Evolutionary conservation across 2,888 invertebrate species (phyloP), one percentile per base, ranked within the genome.

Genomic region (Phortica okadai): DNA sequence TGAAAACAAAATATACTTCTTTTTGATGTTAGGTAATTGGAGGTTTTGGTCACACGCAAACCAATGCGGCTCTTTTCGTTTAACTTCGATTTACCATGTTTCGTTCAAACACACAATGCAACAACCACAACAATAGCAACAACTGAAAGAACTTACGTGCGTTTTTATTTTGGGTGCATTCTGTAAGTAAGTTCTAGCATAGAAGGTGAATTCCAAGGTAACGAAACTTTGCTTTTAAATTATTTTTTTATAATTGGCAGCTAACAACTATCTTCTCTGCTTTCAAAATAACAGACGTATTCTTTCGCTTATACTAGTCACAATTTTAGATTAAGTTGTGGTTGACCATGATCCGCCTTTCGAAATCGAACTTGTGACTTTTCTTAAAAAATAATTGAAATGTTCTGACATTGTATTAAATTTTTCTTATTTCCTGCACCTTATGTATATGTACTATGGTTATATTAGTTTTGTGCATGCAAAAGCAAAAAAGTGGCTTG

Each of bases 11-110:
- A 45, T 44, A 69, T 44, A 69, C 67, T n/a, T n/a, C 45, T 69
- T 69, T 69, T 69, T 69, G 67, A 69, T 69, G 67, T 69, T 69
- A 44, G 67, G 67, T 69, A 69, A 69, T 69, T 69, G 67, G 67
- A n/a, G 67, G 67, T 69, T 69, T 45, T 69, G 67, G 67, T 45
- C n/a, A 45, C 67, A 69, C 67, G 67, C 67, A 44, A 69, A 45
- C 45, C 16, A 44, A 44, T 67, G 21, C 45, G 45, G 7, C 45
- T 10, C 45, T 45, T 45, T 45, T 10, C 45, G 45, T 45, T 45
- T 6, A 10, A 45, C 6, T 10, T 45, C 45, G 10, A 45, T 45
- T 45, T 45, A 45, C 21, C 21, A 21, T 21, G 21, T 21, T 21
- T 21, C 21, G 21, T 21, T 21, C 21, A 21, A 10, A 10, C 45